A percentile compares a stretch with the other conserved stretches of the same genome.
These are phyloP conservation scores for Stenodera caucasica DNA, from an alignment of 2,888 invertebrate species.

Conservation along the genomic window DNA sequence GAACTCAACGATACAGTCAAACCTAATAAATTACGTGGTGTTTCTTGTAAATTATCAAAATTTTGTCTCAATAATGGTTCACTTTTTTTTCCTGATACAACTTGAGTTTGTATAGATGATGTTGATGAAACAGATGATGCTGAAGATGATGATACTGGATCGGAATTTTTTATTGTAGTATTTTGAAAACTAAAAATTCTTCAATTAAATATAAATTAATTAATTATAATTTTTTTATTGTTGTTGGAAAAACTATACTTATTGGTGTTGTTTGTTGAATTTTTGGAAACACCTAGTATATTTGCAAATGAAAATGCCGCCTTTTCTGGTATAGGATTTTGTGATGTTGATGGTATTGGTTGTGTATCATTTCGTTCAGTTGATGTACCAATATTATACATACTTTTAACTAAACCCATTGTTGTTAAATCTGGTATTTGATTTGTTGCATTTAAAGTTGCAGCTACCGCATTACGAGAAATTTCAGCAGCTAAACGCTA, in stretches of 20 bases:
- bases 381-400: conserved; percentile 39
- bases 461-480: conserved; percentile 67
- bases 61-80: conserved; percentile 30
- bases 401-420: conserved; percentile 44
- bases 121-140: conserved; percentile 36
- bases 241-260: background rate
- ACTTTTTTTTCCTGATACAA: conserved; percentile 30
- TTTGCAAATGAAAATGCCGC: conserved; percentile 32
- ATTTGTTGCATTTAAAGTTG: conserved; percentile 50
- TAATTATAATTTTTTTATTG: background rate
- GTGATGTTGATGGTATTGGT: conserved; percentile 38
- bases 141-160: conserved; percentile 33
- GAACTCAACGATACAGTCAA: conserved; percentile 53
- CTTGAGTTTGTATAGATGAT: conserved; percentile 42
- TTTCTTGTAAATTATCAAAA: conserved; percentile 32
- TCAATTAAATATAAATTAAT: too few species aligned
- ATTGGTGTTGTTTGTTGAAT: background rate
- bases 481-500: conserved; percentile 70
- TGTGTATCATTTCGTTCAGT: conserved; percentile 29
- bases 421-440: conserved; percentile 38
- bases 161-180: background rate
- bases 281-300: conserved; percentile 33
- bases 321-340: conserved; percentile 39
- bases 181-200: too few species aligned
- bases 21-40: conserved; percentile 44